Evolutionary conservation across 2,797 vertebrate species (phyloP), one percentile per base, ranked within the genome.

Genomic region (Delichon dasypus): DNA sequence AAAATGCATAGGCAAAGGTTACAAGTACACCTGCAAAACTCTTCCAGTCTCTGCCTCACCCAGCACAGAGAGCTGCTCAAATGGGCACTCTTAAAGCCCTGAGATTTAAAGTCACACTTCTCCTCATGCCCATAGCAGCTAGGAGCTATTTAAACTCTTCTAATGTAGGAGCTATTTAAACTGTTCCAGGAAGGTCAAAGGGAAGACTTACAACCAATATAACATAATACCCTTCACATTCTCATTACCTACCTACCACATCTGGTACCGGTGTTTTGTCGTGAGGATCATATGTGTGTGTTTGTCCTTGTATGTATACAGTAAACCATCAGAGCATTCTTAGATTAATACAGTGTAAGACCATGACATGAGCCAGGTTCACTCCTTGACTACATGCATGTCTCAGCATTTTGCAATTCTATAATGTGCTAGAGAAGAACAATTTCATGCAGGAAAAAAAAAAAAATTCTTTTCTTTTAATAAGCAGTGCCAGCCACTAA

Each of bases 81-180:
- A 18, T 26, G 64, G 27, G 13, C 34, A 19, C 17, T 85, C 32
- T 23, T 40, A 34, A 65, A 58, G 15, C 23, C 19, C 32, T 4
- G 45, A 42, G 36, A n/a, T 61, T 48, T 26, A 9, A 17, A 53
- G 18, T 61, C 54, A 61, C 20, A 17, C 10, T 27, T 66, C 64
- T 61, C 34, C 34, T 93, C 50, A 64, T 0, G 1, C 29, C 16
- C 27, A 44, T 9, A 38, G 3, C 21, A 7, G 0, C 38, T 22
- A 54, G 10, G 23, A 65, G 22, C 36, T 73, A 55, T 50, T 87
- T 57, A 85, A 90, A 62, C 32, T 85, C 58, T 73, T 55, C 88
- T 93, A 76, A 79, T 0, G 0, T 22, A 54, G 10, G 23, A 65
- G 22, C 36, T 73, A 55, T 50, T 87, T 57, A 82, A 90, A 62